Percentiles rank a stretch among this genome's conserved stretches.
phyloP scores from a whole-genome alignment of 2,797 vertebrate genomes.

The Dendrocincla tyrannina region DNA sequence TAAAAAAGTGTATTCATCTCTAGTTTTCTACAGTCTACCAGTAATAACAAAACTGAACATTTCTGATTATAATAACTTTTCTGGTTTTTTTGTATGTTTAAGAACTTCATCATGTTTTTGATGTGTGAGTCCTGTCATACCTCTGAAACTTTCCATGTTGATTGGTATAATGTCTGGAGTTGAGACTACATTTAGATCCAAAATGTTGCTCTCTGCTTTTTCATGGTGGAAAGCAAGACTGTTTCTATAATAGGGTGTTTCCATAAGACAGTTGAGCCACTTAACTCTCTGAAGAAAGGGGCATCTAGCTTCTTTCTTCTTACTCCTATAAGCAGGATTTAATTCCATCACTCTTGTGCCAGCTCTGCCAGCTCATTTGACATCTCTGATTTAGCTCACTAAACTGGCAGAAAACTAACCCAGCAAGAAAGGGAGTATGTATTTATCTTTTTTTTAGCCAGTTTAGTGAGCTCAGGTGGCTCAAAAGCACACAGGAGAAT shows the following conservation, averaged over 20 bases:
- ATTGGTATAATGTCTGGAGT: not conserved
- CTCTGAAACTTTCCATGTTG: not conserved
- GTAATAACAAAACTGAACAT: not conserved
- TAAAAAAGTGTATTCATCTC: not conserved
- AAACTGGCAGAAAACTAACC: not conserved
- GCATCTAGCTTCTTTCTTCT: not conserved
- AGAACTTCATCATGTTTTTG: not conserved
- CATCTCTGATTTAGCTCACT: not conserved
- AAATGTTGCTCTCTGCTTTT: not conserved
- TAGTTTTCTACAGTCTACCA: not conserved
- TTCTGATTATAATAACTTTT: not conserved
- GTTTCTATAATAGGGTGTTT: not conserved
- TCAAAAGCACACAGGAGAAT: not conserved
- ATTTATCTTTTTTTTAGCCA: not conserved
- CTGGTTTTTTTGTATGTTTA: not conserved
- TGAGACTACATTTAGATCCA: not conserved
- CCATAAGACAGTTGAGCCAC: not conserved
- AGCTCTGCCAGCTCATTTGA: not conserved
- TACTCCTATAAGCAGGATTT: not conserved
- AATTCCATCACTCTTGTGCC: not conserved
- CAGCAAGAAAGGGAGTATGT: not conserved
- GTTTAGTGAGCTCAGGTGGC: not conserved
- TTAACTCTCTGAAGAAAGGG: not conserved
- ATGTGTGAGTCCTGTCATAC: not conserved
- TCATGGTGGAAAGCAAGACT: not conserved